Conservation (phyloP, 2,797 vertebrate species). For the Serranus cabrilla region DNA sequence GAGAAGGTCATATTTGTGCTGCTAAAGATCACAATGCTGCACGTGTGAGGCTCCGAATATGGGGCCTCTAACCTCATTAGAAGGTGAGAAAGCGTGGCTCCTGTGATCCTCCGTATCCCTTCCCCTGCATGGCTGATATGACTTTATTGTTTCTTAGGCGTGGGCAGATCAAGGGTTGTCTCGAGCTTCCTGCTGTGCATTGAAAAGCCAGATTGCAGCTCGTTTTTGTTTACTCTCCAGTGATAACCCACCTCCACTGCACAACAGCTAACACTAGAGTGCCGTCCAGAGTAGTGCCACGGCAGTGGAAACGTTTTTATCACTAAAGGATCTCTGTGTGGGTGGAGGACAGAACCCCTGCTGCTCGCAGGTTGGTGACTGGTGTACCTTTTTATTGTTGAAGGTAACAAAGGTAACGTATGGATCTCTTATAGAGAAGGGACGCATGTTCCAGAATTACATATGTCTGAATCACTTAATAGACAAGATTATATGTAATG, state of each 20-base stretch:
- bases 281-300: slow-evolving; percentile 24
- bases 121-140: slow-evolving; percentile 33
- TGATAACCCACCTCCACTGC: slow-evolving; percentile 36
- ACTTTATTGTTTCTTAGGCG: slow-evolving; percentile 24
- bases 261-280: slow-evolving; percentile 19
- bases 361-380: slow-evolving; percentile 43
- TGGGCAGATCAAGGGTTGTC: slow-evolving; percentile 39
- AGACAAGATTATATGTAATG: slow-evolving; percentile 4
- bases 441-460: not conserved
- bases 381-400: slow-evolving; percentile 39
- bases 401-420: slow-evolving; percentile 29
- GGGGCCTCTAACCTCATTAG: slow-evolving; percentile 7
- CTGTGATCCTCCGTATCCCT: slow-evolving; percentile 46
- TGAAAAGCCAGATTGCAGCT: slow-evolving; percentile 47
- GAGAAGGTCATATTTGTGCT: not conserved
- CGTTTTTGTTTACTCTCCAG: slow-evolving; percentile 29
- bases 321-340: slow-evolving; percentile 51
- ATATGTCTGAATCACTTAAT: slow-evolving; percentile 18
- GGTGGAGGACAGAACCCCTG: slow-evolving; percentile 44
- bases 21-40: not conserved
- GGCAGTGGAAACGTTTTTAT: slow-evolving; percentile 56
- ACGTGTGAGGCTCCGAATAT: slow-evolving; percentile 10
- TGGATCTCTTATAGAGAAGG: slow-evolving; percentile 12
- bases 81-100: slow-evolving; percentile 26
- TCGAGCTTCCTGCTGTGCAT: slow-evolving; percentile 32